These are phyloP conservation scores for Syrmaticus mikado DNA, from an alignment of 2,113 vertebrate genomes.

Conservation along the genomic window DNA sequence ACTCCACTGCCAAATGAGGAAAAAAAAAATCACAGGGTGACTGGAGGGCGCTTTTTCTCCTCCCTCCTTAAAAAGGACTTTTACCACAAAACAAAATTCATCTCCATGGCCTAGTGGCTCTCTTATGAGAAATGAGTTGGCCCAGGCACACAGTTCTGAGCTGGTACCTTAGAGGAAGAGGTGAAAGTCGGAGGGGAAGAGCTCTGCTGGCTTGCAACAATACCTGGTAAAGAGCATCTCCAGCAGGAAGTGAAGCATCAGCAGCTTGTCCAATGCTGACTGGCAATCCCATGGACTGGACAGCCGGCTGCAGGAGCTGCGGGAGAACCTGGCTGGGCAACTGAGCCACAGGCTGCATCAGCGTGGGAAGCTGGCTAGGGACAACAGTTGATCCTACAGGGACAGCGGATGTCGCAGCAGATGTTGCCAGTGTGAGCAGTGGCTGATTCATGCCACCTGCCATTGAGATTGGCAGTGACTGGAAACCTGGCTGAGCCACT, in stretches of 20 bases:
- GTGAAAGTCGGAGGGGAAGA: background rate
- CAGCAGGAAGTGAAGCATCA: constrained; percentile 82
- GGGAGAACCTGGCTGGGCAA: constrained; percentile 82
- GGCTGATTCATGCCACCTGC: constrained; percentile 79
- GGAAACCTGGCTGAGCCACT: constrained; percentile 78
- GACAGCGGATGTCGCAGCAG: constrained; percentile 67
- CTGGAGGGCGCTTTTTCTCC: background rate
- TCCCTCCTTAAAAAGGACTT: background rate
- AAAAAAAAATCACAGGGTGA: background rate
- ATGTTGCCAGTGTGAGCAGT: constrained; percentile 75
- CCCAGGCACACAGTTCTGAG: background rate
- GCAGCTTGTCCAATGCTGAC: constrained; percentile 89
- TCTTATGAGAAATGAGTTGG: background rate
- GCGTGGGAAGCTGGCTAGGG: constrained; percentile 78
- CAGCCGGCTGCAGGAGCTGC: constrained; percentile 81
- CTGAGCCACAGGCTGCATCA: constrained; percentile 81
- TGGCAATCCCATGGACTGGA: constrained; percentile 87
- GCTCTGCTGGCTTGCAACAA: constrained; percentile 74
- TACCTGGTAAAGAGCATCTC: constrained; percentile 92
- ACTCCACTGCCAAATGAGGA: background rate
- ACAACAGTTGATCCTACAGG: constrained; percentile 74
- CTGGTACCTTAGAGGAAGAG: background rate
- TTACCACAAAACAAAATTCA: background rate
- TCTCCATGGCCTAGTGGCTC: background rate
- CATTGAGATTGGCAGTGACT: constrained; percentile 78